Evolutionary conservation across 2,797 vertebrate genomes (phyloP), one percentile per base, ranked within the genome.

Genomic region (Muraenolepis orangiensis): DNA sequence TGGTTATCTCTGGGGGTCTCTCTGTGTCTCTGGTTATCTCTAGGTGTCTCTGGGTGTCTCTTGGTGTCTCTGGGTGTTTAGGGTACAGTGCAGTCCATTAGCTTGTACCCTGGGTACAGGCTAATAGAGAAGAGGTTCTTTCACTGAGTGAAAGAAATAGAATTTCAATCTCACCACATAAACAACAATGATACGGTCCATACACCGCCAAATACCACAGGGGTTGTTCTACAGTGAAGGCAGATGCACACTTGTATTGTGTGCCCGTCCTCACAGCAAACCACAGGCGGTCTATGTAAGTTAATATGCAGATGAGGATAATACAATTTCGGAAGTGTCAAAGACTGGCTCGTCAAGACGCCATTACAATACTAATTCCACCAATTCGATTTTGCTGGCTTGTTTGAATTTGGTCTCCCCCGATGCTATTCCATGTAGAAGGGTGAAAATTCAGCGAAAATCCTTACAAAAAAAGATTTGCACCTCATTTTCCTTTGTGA

Each of bases 251-350:
- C 51, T 57, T 57, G 51, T 20, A 7, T 23, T 57, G 51, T 2
- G 20, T n/a, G 20, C 18, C 46, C 20, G 18, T 57, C 51, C 18
- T 57, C 51, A 57, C 51, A 23, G 20, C 20, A 57, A 57, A 57
- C 23, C 51, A 23, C 20, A 57, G 51, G 23, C 20, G 6, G 20
- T n/a, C 20, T n/a, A 23, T 23, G 5, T n/a, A 23, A n/a, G 51
- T 23, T 23, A 26, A 64, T 26, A 13, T 80, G 26, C 32, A n/a
- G 81, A 77, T 61, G 72, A 79, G 32, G 40, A 20, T 1, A 8
- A 71, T 73, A 64, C 72, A 76, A 46, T 74, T 0, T 68, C 7
- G 20, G 20, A 57, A 26, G 57, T 64, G 2, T 64, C n/a, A 26
- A 64, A 11, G 57, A 64, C 12, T 12, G 23, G 57, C 57, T 64